Evolutionary conservation across 2,113 vertebrate species (phyloP).

Genomic region (Urocitellus parryii): DNA sequence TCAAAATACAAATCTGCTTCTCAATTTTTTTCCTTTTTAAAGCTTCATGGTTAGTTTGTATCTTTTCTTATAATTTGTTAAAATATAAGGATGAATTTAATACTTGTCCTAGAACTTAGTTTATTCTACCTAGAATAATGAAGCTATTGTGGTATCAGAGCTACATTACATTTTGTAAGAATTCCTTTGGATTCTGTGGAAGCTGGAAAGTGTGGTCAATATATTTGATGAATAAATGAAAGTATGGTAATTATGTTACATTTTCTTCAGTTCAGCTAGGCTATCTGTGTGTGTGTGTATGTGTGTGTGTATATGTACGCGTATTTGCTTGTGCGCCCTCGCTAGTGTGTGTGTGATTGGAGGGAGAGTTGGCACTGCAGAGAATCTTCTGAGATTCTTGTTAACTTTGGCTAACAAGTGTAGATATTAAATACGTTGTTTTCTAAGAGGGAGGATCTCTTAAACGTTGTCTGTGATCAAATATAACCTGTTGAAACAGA

Average conservation of each 20-base stretch:
- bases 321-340: neutral
- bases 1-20: constrained; percentile 65
- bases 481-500: constrained; percentile 43
- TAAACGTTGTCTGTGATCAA: constrained; percentile 60
- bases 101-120: constrained; percentile 22
- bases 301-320: neutral
- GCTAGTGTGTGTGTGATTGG: neutral
- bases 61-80: constrained; percentile 59
- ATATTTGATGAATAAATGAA: constrained; percentile 54
- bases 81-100: constrained; percentile 61
- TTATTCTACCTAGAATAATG: constrained; percentile 48
- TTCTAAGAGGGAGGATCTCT: constrained; percentile 58
- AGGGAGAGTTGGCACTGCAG: constrained; percentile 53
- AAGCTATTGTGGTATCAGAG: constrained; percentile 52
- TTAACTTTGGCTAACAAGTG: constrained; percentile 66
- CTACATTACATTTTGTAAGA: constrained; percentile 43
- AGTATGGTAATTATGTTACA: constrained; percentile 38
- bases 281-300: neutral
- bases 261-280: constrained; percentile 58
- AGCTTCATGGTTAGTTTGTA: constrained; percentile 57
- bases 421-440: constrained; percentile 58
- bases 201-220: constrained; percentile 34
- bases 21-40: constrained; percentile 29
- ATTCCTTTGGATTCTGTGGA: constrained; percentile 63
- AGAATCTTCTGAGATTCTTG: constrained; percentile 64